Conservation (phyloP, 2,888 invertebrate species). For the Hirtodrosophila trivittata region DNA sequence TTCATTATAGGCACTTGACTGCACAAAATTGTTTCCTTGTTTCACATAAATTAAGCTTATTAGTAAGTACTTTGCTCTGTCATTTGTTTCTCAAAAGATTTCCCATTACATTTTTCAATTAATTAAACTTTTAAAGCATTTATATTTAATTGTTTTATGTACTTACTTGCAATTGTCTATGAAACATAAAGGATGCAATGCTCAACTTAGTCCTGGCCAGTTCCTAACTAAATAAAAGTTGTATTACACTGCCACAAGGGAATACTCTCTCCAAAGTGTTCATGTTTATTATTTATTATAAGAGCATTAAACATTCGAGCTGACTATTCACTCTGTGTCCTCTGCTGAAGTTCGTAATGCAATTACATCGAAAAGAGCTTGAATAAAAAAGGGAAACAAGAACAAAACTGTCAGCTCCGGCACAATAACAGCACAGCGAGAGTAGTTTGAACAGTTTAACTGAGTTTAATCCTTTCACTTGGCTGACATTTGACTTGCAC, state of each 20-base stretch:
- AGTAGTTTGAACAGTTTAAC: constrained; percentile 4
- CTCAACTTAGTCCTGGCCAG: too few species aligned
- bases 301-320: background rate
- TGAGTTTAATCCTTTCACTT: constrained; percentile 40
- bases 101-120: constrained; percentile 38
- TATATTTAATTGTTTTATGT: constrained; percentile 28
- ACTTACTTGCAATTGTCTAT: background rate
- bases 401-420: constrained; percentile 9
- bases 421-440: background rate
- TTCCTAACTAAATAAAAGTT: too few species aligned
- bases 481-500: constrained; percentile 34
- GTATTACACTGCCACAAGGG: too few species aligned
- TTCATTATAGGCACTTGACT: constrained; percentile 72
- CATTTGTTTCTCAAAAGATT: constrained; percentile 1
- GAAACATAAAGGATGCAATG: background rate
- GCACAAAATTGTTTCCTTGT: constrained; percentile 50
- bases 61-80: constrained; percentile 13
- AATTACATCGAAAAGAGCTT: constrained; percentile 35
- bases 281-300: background rate
- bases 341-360: constrained; percentile 31
- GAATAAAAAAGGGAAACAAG: constrained; percentile 3
- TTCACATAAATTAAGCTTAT: constrained; percentile 48
- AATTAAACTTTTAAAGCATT: constrained; percentile 39
- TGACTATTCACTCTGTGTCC: background rate
- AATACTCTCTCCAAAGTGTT: background rate